Conservation (phyloP, 2,888 invertebrate genomes). For the Caradrina kadenii region DNA sequence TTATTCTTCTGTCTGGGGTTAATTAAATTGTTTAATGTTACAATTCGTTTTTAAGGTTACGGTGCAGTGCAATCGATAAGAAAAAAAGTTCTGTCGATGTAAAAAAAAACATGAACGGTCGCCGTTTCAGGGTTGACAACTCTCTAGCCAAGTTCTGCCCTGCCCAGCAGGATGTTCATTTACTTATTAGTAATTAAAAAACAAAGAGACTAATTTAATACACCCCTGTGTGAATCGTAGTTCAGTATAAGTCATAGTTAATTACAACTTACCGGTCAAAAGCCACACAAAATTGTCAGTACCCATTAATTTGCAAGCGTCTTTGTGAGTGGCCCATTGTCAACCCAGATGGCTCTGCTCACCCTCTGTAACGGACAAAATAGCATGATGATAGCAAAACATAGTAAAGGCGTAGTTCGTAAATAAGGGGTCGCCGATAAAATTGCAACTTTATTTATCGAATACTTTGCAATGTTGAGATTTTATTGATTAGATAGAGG, state of each 20-base stretch:
- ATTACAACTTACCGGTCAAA: conserved; percentile 23
- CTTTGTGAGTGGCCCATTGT: conserved; percentile 33
- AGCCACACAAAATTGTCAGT: conserved; percentile 18
- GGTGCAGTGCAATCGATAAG: too few species aligned
- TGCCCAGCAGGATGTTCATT: neutral
- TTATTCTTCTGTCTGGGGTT: too few species aligned
- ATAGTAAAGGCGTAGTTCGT: conserved; percentile 31
- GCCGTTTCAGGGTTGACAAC: too few species aligned
- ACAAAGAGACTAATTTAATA: conserved; percentile 3
- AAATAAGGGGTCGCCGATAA: conserved; percentile 5
- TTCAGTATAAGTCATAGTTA: conserved; percentile 38
- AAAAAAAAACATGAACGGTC: too few species aligned
- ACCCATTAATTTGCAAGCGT: conserved; percentile 9
- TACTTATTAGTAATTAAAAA: neutral
- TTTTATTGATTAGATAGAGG: conserved; percentile 10
- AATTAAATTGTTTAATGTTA: too few species aligned
- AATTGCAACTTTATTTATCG: conserved; percentile 21
- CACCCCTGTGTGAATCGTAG: conserved; percentile 24
- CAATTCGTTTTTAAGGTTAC: too few species aligned
- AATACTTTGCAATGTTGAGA: conserved; percentile 21
- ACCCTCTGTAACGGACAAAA: conserved; percentile 50
- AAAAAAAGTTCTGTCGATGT: too few species aligned
- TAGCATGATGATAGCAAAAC: conserved; percentile 23
- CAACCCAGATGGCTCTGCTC: conserved; percentile 18
- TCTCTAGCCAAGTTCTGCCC: too few species aligned